Base-by-base conservation (phyloP, 2,113 vertebrate genomes). In the Sisor rabdophorus region DNA sequence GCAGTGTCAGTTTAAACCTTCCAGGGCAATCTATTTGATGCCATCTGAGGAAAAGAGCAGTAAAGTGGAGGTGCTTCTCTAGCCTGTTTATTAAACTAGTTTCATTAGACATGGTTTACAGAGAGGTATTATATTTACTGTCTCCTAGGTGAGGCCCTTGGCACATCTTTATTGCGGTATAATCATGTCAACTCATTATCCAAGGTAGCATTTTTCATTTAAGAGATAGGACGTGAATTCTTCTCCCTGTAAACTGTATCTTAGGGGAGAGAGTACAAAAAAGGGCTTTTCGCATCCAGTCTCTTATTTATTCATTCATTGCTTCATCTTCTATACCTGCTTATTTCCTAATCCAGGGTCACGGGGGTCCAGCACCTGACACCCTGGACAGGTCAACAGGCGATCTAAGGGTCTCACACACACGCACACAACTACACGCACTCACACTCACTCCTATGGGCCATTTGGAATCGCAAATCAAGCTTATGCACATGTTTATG, bases 21-120 rank as follows among this genome's bases (percentile, higher is more conserved):
- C 79, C 83, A 88, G 82, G 84, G 80, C 87, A 89, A 89, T 89
- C 87, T 86, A 89, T 89, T 88, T 89, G 87, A 89, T 88, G 89
- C 86, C 85, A 87, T 88, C 88, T 85, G 63, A 71, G 81, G 75
- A 81, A 82, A 77, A 81, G 61, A 76, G 72, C 54, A 70, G 69
- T 24, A 75, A 76, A 82, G 82, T 64, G 70, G 67, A 64, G 71
- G 48, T 56, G 30, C 68, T 80, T 64, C 59, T 61, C 64, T 60
- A 53, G 59, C 76, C 76, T 82, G 68, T 78, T 85, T 83, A 80
- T 83, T 82, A 83, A 74, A 79, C 80, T 69, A 63, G 78, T 83
- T 87, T 85, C 81, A 85, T 79, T 86, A 86, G 76, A 71, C 68
- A 68, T 75, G 61, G 73, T 82, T n/a, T 84, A 78, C 67, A 63